A percentile compares a stretch with the other conserved stretches of the same genome.
phyloP scores from a whole-genome alignment of 2,113 vertebrate genomes.

The Syrmaticus mikado region DNA sequence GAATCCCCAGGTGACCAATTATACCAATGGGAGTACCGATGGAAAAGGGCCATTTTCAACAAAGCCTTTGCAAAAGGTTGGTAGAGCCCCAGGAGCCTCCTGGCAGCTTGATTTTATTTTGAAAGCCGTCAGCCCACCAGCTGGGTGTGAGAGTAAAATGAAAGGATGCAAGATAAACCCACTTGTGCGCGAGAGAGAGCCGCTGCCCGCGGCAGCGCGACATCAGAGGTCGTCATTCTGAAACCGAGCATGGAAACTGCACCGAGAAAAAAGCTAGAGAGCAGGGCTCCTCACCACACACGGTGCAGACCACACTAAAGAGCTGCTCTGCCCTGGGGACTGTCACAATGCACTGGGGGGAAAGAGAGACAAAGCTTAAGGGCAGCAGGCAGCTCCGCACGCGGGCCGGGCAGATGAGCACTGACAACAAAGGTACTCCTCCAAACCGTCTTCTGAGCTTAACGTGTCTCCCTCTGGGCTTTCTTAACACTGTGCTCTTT shows the following conservation, averaged over 20 bases:
- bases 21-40: background rate
- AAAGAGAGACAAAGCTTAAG: background rate
- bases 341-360: background rate
- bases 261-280: slow-evolving; percentile 8
- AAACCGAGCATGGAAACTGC: slow-evolving; percentile 76
- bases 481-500: background rate
- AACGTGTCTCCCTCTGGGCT: background rate
- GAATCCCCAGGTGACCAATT: background rate
- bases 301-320: background rate
- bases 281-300: background rate
- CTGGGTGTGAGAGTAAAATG: slow-evolving; percentile 17
- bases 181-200: background rate
- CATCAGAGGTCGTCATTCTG: slow-evolving; percentile 65
- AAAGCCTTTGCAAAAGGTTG: background rate
- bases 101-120: slow-evolving; percentile 2
- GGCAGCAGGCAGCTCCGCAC: background rate
- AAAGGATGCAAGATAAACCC: slow-evolving; percentile 44
- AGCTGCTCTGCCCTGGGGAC: slow-evolving; percentile 6
- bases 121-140: background rate
- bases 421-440: slow-evolving; percentile 27
- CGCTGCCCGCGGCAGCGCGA: background rate
- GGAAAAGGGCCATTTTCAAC: background rate
- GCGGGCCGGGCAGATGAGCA: background rate
- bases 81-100: background rate
- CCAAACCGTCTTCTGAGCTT: background rate